Percentiles rank a stretch among this genome's conserved stretches.
Conservation (phyloP, 1,140 invertebrate species). For the Chlorops oryzae region DNA sequence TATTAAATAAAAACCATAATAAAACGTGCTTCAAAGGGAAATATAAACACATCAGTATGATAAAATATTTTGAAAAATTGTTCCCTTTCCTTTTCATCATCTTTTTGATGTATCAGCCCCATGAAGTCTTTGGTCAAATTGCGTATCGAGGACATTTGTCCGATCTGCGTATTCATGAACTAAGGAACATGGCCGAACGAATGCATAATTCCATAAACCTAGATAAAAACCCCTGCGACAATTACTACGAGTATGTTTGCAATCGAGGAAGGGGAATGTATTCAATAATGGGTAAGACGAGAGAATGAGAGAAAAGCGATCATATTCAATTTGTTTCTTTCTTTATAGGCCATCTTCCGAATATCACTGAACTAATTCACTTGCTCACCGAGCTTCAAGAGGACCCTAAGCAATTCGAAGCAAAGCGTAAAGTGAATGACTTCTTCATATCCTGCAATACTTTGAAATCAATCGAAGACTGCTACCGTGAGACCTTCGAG, state of each 20-base stretch:
- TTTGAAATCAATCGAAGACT: conserved; percentile 31
- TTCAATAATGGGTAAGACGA: conserved; percentile 33
- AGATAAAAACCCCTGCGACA: conserved; percentile 37
- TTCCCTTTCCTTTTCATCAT: too few relatives aligned
- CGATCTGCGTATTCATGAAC: conserved; percentile 32
- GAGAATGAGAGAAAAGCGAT: background rate
- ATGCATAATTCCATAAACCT: conserved; percentile 31
- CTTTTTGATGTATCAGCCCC: too few relatives aligned
- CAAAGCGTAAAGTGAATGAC: conserved; percentile 37
- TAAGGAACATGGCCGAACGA: conserved; percentile 24
- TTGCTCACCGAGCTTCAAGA: conserved; percentile 30
- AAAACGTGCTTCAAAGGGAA: too few relatives aligned
- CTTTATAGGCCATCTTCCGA: conserved; percentile 27
- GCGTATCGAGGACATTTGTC: conserved; percentile 28
- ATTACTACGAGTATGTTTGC: conserved; percentile 40
- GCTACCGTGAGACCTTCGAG: conserved; percentile 40
- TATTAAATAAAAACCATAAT: too few relatives aligned
- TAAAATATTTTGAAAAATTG: too few relatives aligned
- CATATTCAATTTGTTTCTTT: background rate
- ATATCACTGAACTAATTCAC: conserved; percentile 26
- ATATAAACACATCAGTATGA: too few relatives aligned
- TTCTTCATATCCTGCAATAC: conserved; percentile 40
- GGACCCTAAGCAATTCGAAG: conserved; percentile 31
- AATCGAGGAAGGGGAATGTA: conserved; percentile 36
- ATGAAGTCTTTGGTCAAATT: conserved; percentile 26